Conservation (phyloP, 2,113 vertebrate genomes). For the Laticauda laticaudata region DNA sequence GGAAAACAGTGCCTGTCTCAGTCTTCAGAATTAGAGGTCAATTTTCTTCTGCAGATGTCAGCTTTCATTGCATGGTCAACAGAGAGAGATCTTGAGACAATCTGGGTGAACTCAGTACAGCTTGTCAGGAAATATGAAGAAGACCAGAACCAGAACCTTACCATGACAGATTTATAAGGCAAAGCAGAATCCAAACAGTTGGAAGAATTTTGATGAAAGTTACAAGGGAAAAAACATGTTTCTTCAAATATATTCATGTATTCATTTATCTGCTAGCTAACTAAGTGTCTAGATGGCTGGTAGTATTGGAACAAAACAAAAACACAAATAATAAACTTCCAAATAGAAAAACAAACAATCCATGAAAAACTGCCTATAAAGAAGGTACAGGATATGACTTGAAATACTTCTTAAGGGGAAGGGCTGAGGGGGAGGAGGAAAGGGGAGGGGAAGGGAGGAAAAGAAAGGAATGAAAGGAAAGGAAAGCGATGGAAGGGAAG, state of each 20-base stretch:
- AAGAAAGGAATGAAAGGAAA: too few species aligned
- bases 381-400: not conserved
- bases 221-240: not conserved
- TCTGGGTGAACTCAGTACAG: not conserved
- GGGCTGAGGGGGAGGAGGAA: too few species aligned
- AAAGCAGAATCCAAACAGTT: not conserved
- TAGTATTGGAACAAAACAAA: not conserved
- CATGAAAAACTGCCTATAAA: not conserved
- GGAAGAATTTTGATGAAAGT: not conserved
- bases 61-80: not conserved
- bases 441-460: too few species aligned
- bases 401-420: not conserved
- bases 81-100: not conserved
- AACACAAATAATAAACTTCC: not conserved
- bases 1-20: not conserved
- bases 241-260: not conserved
- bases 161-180: not conserved
- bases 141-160: not conserved
- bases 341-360: not conserved
- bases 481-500: not conserved
- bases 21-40: not conserved
- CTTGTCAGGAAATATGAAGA: not conserved
- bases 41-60: not conserved
- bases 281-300: not conserved
- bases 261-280: not conserved